These are phyloP conservation scores for Scomber scombrus DNA, from an alignment of 2,113 vertebrate genomes.

Conservation along the genomic window DNA sequence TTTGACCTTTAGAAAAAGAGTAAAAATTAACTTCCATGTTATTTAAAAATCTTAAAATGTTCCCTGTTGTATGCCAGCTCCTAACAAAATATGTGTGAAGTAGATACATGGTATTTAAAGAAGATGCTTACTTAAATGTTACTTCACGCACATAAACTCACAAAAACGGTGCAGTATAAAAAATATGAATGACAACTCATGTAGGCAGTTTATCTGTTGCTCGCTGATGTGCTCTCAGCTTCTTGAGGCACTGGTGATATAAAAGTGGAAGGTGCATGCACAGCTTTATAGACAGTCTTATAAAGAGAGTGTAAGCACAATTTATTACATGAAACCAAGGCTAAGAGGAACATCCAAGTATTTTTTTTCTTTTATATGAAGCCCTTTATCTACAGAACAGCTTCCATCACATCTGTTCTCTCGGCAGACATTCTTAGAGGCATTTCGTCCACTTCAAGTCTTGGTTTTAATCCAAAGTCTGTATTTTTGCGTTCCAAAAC, in stretches of 20 bases:
- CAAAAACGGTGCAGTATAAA: conserved; percentile 23
- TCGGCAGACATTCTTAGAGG: conserved; percentile 59
- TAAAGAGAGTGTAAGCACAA: conserved; percentile 65
- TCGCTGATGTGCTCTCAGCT: conserved; percentile 51
- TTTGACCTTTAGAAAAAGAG: conserved; percentile 45
- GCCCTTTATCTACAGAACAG: conserved; percentile 62
- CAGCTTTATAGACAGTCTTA: conserved; percentile 71
- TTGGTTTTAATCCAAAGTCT: conserved; percentile 73
- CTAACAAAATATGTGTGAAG: conserved; percentile 32
- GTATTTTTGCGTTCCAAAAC: conserved; percentile 59
- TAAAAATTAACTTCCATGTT: conserved; percentile 72
- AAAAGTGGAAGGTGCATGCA: conserved; percentile 77
- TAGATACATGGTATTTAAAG: conserved; percentile 52
- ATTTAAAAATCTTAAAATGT: conserved; percentile 28
- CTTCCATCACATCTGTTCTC: conserved; percentile 71
- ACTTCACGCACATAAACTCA: conserved; percentile 14
- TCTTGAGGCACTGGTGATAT: conserved; percentile 49
- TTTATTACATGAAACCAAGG: conserved; percentile 64
- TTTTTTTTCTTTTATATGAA: conserved; percentile 50
- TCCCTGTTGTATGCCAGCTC: conserved; percentile 32
- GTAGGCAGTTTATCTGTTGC: conserved; percentile 33
- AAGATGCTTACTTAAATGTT: conserved; percentile 7
- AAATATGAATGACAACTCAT: conserved; percentile 41
- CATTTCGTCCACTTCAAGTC: conserved; percentile 53
- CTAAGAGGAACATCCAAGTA: conserved; percentile 61